Base-by-base conservation (phyloP, 1,140 invertebrate species). In the Calliphora vicina region DNA sequence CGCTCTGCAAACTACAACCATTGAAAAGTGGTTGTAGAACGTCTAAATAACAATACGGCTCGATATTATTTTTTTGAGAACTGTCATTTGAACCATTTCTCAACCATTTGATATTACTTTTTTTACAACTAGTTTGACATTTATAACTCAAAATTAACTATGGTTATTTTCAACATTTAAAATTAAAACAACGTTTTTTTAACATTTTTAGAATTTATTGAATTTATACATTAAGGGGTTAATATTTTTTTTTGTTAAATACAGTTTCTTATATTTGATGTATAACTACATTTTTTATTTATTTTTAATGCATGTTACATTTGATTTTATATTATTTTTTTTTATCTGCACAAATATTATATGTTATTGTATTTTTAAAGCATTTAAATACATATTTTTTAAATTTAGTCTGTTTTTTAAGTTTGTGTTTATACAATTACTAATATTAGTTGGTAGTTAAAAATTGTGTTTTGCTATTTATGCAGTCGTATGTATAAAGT, bases 171-270 rank as follows among this genome's bases (percentile, higher is more conserved):
- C n/a, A n/a, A n/a, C n/a, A n/a, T 23, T 12, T 12, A 8, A 26
- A 80, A 45, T 45, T 6, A 80, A 80, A 45, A 25, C 10, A 10
- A 61, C 25, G 4, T 20, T 50, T 82, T 76, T 82, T 81, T 61
- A 50, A 74, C 72, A 82, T 74, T 82, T 73, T 82, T 71, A 42
- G 25, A 82, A 82, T 82, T 82, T 82, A 67, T 71, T 72, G 26
- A 71, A 35, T 67, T 67, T 71, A 71, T 82, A 71, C 74, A 78
- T 76, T 78, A 43, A 78, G 23, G 29, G 74, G 42, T 82, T 82
- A 27, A 82, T 74, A 45, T 27, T 76, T 82, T 76, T 82, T 43
- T 81, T 82, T 82, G 20, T 71, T 82, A 45, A 73, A 74, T 74
- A 45, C 43, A 73, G 73, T 25, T 82, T 50, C 42, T 74, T 50